phyloP scores from a whole-genome alignment of 1,140 invertebrate genomes.

The Plodia interpunctella region DNA sequence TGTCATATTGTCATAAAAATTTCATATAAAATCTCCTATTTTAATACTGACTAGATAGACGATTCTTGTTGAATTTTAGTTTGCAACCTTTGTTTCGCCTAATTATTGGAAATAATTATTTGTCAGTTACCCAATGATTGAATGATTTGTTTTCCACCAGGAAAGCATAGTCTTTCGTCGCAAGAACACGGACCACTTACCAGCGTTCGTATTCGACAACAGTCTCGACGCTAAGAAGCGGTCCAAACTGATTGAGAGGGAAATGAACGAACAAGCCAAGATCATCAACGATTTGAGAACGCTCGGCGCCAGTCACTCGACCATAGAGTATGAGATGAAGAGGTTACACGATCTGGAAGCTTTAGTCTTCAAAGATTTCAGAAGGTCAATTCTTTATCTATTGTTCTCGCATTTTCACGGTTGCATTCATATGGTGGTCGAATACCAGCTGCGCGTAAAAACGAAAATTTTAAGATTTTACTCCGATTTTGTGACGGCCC shows the following conservation, averaged over 20 bases:
- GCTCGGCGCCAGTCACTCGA: slow-evolving; percentile 92
- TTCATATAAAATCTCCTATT: too few species aligned
- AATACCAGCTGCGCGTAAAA: too few species aligned
- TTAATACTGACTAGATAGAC: too few species aligned
- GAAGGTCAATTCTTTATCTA: slow-evolving; percentile 57
- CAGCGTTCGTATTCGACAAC: slow-evolving; percentile 91
- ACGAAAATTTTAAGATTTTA: too few species aligned
- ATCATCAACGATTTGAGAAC: slow-evolving; percentile 94
- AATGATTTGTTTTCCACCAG: slow-evolving; percentile 43
- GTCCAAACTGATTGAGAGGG: slow-evolving; percentile 95
- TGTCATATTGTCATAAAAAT: too few species aligned
- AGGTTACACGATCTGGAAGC: slow-evolving; percentile 94
- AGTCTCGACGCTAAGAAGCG: slow-evolving; percentile 91
- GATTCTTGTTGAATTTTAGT: too few species aligned
- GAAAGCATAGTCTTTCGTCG: slow-evolving; percentile 83
- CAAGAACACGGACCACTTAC: slow-evolving; percentile 84
- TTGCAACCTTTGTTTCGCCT: too few species aligned
- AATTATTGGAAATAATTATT: too few species aligned
- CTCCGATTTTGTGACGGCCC: too few species aligned
- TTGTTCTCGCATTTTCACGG: slow-evolving; percentile 33
- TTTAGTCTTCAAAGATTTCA: slow-evolving; percentile 92
- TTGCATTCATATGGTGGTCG: too few species aligned
- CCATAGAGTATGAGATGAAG: slow-evolving; percentile 94
- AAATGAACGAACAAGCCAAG: slow-evolving; percentile 97
- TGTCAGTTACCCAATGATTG: background rate